Evolutionary conservation across 2,113 vertebrate species (phyloP), one percentile per base, ranked within the genome.

Genomic region (Heterotis niloticus): DNA sequence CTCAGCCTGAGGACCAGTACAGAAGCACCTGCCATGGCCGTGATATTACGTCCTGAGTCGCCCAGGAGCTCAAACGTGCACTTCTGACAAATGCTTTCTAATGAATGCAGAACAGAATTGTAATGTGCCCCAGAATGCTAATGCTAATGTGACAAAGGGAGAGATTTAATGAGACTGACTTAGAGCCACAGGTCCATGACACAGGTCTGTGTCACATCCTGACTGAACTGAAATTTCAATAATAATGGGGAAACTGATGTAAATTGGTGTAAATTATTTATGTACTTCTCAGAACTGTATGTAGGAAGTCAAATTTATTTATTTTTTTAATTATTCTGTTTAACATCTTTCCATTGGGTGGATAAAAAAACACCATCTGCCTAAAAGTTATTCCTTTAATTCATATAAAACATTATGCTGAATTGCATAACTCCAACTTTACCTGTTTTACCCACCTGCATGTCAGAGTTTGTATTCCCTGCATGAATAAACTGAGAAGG

Each of bases 1-100:
- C 59, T 90, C 86, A 89, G 81, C 59, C n/a, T 0, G 72, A 78
- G 73, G 85, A 84, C 70, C 14, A 64, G 59, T 18, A 64, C 17
- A 62, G 26, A 56, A 82, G 77, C 64, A 1, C 66, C 34, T 54
- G 62, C 79, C 76, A 79, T 16, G 52, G 78, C 23, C 77, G 68
- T 80, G 82, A 82, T 75, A 73, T 77, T 67, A 64, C 23, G 23
- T 75, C 23, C 16, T 29, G 68, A 65, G 70, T 81, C 20, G 26
- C 17, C 74, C 57, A 75, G 7, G 69, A 66, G 51, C 64, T 75
- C 64, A 59, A 62, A 18, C 28, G 23, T 68, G 54, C 52, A 13
- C 26, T 16, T 28, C 80, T 79, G 70, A 79, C 66, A 24, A 56
- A 60, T 79, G 62, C 14, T 24, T 72, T 75, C 60, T 52, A 24